Base-by-base conservation (phyloP, 2,888 invertebrate species). In the Drosophila nigricruria region DNA sequence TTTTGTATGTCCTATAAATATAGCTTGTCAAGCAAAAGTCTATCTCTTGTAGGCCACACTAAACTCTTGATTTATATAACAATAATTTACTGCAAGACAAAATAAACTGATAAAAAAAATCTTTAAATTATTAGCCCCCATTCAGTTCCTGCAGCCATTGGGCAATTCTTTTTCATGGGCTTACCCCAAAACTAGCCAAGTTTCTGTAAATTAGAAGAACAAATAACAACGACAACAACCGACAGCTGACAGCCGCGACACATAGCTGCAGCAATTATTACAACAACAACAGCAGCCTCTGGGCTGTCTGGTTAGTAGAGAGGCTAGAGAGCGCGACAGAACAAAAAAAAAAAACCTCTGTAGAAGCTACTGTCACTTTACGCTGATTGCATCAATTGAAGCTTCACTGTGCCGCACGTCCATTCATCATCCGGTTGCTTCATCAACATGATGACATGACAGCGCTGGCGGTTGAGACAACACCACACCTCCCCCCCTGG, bases 381-480 rank as follows among this genome's bases (percentile, higher is more conserved):
- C 88, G 88, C 86, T 87, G 87, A 87, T 87, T 87, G 87, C 87
- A 89, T 89, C 87, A 87, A 87, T 87, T 87, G 87, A 85, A 87
- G 89, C 88, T 87, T 73, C 83, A 89, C 88, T 88, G 89, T 85
- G 88, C 81, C 88, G 85, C 89, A 87, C 88, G 82, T 86, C 82
- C 86, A 86, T 86, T 86, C 88, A 89, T 86, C 87, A 88, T 87
- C 87, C 87, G 87, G 87, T 87, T 89, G 87, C 82, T 89, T 87
- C 87, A 87, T 87, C 87, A 87, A 85, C 87, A 89, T 88, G 89
- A 87, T 89, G 89, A 87, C 86, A 87, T 80, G 86, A 89, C 89
- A 89, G 79, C 63, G 45, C 25, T 61, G 81, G 67, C 66, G 79
- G 73, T 78, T 81, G 81, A 73, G 87, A 78, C 86, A 70, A 73